A percentile compares a stretch with the other conserved stretches of the same genome.
Conservation (phyloP, 30 jellyfish, hydroid and myxozoan species). For the Cassiopea andromeda region DNA sequence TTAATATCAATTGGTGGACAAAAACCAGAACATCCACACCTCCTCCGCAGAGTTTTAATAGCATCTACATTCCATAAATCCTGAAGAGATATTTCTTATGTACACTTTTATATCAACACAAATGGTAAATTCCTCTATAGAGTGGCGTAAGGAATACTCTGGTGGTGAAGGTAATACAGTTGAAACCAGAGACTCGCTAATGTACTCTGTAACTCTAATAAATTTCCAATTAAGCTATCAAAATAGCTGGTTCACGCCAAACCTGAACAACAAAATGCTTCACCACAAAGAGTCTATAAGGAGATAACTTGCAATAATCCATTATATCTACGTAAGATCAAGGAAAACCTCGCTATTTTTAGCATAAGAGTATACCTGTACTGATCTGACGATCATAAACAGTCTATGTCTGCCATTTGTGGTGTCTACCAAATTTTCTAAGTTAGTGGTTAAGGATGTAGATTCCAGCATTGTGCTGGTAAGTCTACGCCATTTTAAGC, state of each 20-base stretch:
- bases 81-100: too few relatives aligned
- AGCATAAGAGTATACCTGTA: conserved; percentile 10
- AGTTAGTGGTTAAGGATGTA: neutral
- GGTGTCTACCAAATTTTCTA: neutral
- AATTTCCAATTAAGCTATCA: neutral
- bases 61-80: too few relatives aligned
- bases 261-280: neutral
- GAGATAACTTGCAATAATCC: neutral
- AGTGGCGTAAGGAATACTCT: too few relatives aligned
- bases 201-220: too few relatives aligned
- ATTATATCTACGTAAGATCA: neutral
- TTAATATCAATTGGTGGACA: too few relatives aligned
- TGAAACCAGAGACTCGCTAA: too few relatives aligned
- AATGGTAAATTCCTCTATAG: too few relatives aligned
- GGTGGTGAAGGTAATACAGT: too few relatives aligned
- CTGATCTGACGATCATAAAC: neutral
- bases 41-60: too few relatives aligned
- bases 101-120: too few relatives aligned
- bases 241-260: neutral
- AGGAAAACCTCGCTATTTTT: neutral
- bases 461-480: neutral
- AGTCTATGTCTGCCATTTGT: neutral
- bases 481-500: neutral
- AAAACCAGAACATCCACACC: too few relatives aligned
- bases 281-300: neutral